phyloP scores from a whole-genome alignment of 2,113 vertebrate genomes.

The Leptobrachium ailaonicum region DNA sequence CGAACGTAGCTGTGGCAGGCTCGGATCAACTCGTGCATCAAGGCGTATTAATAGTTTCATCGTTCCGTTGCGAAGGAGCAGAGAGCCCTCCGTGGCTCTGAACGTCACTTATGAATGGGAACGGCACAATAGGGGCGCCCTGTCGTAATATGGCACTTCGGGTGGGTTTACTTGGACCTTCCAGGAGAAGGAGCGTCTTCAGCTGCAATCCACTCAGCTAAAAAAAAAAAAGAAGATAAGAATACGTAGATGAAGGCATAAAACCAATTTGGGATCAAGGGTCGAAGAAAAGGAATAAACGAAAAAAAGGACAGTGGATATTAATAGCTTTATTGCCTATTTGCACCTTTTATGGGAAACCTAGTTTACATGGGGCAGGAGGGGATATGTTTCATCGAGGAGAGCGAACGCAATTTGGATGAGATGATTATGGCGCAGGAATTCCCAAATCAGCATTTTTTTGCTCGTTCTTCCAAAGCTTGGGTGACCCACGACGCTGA shows the following conservation, averaged over 20 bases:
- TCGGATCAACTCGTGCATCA: slow-evolving; percentile 63
- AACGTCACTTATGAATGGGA: slow-evolving; percentile 71
- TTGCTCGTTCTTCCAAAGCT: slow-evolving; percentile 62
- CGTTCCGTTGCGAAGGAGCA: slow-evolving; percentile 72
- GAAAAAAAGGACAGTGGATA: neutral
- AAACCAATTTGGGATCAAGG: neutral
- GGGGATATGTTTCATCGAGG: slow-evolving; percentile 73
- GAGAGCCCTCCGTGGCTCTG: slow-evolving; percentile 71
- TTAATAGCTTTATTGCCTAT: neutral
- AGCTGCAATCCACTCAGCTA: slow-evolving; percentile 56
- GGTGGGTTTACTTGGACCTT: slow-evolving; percentile 53
- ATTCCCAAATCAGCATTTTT: slow-evolving; percentile 66
- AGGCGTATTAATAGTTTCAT: slow-evolving; percentile 81
- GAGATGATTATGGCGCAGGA: slow-evolving; percentile 67
- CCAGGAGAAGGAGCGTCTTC: slow-evolving; percentile 58
- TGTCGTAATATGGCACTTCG: slow-evolving; percentile 53
- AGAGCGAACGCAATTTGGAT: slow-evolving; percentile 73
- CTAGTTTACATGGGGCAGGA: slow-evolving; percentile 59
- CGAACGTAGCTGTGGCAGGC: slow-evolving; percentile 59
- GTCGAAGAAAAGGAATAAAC: neutral
- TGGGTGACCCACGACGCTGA: slow-evolving; percentile 69
- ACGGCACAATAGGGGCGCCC: slow-evolving; percentile 50
- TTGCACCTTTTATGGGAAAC: slow-evolving; percentile 51
- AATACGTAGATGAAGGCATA: neutral
- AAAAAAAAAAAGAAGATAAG: slow-evolving; percentile 52